These are phyloP conservation scores for Eulemur albifrons DNA, from an alignment of 2,797 vertebrate genomes.

Conservation along the genomic window DNA sequence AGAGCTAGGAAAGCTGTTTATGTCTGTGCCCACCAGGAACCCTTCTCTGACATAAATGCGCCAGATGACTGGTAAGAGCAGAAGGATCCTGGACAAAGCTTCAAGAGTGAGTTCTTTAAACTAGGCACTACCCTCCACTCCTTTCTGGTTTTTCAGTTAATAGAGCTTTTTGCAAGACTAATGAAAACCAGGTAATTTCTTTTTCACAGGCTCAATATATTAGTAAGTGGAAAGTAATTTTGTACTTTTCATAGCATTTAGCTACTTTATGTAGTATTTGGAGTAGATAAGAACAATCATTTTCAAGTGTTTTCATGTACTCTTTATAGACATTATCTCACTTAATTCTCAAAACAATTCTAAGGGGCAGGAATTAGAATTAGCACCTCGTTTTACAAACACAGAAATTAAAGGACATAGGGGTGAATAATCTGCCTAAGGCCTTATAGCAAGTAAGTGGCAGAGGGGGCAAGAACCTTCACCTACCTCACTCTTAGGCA, in stretches of 20 bases:
- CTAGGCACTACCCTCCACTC: not conserved
- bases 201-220: not conserved
- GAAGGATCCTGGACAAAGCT: not conserved
- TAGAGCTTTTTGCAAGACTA: not conserved
- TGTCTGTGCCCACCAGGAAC: not conserved
- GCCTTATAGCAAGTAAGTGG: not conserved
- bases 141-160: not conserved
- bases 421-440: not conserved
- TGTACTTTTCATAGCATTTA: not conserved
- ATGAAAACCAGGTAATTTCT: not conserved
- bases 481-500: not conserved
- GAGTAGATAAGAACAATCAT: not conserved
- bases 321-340: not conserved
- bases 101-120: not conserved
- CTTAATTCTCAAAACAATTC: not conserved
- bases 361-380: not conserved
- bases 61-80: not conserved
- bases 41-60: not conserved
- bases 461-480: not conserved
- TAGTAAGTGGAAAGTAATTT: not conserved
- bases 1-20: not conserved
- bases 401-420: not conserved
- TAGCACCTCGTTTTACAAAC: not conserved
- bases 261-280: not conserved
- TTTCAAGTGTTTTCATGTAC: not conserved